phyloP scores from a whole-genome alignment of 2,797 vertebrate genomes.

The Pseudomugil tenellus region DNA sequence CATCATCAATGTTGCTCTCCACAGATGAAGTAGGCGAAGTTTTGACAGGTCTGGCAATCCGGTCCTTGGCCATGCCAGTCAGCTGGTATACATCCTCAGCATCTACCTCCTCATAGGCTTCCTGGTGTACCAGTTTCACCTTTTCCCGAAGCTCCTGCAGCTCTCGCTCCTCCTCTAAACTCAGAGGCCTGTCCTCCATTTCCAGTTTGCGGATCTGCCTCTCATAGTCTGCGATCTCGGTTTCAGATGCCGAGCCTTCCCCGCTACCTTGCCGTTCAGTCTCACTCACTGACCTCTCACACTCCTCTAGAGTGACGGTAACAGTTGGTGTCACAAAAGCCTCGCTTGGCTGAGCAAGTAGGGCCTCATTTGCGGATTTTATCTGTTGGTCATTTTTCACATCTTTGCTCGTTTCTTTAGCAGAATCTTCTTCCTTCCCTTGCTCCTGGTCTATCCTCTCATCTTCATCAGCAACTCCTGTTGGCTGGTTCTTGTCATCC shows the following conservation, averaged over 20 bases:
- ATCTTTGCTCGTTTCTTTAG: constrained; percentile 57
- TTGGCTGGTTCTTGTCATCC: constrained; percentile 58
- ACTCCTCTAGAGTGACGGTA: constrained; percentile 83
- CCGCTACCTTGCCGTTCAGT: constrained; percentile 72
- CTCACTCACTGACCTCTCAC: constrained; percentile 69
- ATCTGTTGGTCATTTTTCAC: constrained; percentile 32
- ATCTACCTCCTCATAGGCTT: constrained; percentile 92
- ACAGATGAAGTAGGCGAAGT: constrained; percentile 83
- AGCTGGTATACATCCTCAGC: constrained; percentile 96
- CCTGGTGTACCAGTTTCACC: constrained; percentile 95
- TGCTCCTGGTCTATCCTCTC: constrained; percentile 61
- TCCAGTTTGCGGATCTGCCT: constrained; percentile 86
- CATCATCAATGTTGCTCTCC: constrained; percentile 84
- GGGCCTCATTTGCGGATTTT: constrained; percentile 38
- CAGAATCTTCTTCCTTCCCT: constrained; percentile 49
- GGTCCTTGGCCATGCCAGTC: constrained; percentile 84
- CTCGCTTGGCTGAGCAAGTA: constrained; percentile 56
- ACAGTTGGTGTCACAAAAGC: constrained; percentile 81
- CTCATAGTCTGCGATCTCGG: constrained; percentile 82
- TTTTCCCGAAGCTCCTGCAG: constrained; percentile 93
- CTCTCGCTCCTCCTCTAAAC: constrained; percentile 84
- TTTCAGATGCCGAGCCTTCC: constrained; percentile 76
- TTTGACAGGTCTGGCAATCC: constrained; percentile 81
- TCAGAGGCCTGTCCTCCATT: constrained; percentile 85
- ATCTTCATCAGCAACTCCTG: constrained; percentile 19